Evolutionary conservation across 30 jellyfish, hydroid and myxozoan genomes (phyloP), one percentile per base, ranked within the genome.

Genomic region (Phacellophora camtschatica): DNA sequence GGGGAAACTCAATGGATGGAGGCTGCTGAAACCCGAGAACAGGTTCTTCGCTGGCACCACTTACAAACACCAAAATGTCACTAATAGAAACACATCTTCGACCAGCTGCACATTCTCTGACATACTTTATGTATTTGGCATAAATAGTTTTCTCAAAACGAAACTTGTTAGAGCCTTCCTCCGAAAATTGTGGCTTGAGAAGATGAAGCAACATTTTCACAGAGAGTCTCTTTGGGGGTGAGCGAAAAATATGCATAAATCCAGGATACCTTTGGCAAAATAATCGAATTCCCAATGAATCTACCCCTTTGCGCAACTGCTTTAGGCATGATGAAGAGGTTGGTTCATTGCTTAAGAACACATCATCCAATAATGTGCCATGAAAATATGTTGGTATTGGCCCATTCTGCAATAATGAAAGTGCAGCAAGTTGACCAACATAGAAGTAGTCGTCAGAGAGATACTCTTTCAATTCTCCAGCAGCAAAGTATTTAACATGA

Each of bases 31-130:
- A 66, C 28, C 75, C 86, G 31, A 64, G 76, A 29, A 80, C 19
- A 19, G 90, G 85, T 42, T 59, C 61, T 48, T 62, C 85, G 12
- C 42, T 19, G 24, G 66, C 61, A 12, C 90, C 74, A 61, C 74
- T 78, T 11, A 63, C 87, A 78, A 78, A 78, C 27, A 46, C 13
- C 64, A 75, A 25, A 18, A 77, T 62, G 71, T 77, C 73, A 15
- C 54, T 70, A 13, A 77, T 18, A 1, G 69, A 19, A 3, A 36
- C 50, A 45, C 12, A 37, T 65, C 92, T 36, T 74, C 92, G 45
- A 4, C 92, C 92, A 66, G 82, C 51, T 8, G 74, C 89, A n/a
- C 54, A 81, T 61, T 67, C 94, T 32, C 94, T 45, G 41, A 82
- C 8, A 48, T 82, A 55, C 23, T 36, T 82, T 24, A 71, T 58